A percentile compares a stretch with the other conserved stretches of the same genome.
Evolutionary conservation across 2,113 vertebrate genomes (phyloP).

Genomic region (Austrofundulus limnaeus): DNA sequence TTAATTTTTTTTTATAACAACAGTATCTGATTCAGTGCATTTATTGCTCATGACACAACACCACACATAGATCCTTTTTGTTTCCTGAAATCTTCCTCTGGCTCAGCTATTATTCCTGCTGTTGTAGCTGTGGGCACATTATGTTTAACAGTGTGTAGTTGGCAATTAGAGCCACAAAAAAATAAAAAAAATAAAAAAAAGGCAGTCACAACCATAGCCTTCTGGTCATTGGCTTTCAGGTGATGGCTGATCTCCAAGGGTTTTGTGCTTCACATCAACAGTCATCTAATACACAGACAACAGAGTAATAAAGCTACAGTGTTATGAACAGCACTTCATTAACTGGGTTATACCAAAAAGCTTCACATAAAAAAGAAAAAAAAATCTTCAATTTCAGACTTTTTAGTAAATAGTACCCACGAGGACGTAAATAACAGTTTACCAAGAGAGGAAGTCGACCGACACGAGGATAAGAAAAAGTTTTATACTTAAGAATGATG

Average conservation of each 20-base stretch:
- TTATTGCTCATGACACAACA: conserved; percentile 67
- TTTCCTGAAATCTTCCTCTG: conserved; percentile 51
- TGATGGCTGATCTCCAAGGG: conserved; percentile 73
- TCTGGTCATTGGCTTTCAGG: conserved; percentile 64
- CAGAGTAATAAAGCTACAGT: conserved; percentile 72
- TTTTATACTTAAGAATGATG: conserved; percentile 70
- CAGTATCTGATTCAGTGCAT: conserved; percentile 45
- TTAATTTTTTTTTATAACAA: conserved; percentile 10
- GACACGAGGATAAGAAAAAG: conserved; percentile 59
- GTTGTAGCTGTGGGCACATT: conserved; percentile 40
- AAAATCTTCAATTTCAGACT: conserved; percentile 2
- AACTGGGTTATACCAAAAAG: conserved; percentile 44
- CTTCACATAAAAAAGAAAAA: conserved; percentile 35
- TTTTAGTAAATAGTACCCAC: conserved; percentile 40
- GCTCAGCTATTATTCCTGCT: conserved; percentile 37
- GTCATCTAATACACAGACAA: conserved; percentile 72
- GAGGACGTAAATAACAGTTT: conserved; percentile 35
- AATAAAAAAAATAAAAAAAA: conserved; percentile 5
- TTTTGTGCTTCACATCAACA: conserved; percentile 77
- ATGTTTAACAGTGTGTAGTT: conserved; percentile 31
- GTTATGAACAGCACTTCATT: conserved; percentile 52
- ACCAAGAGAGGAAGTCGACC: conserved; percentile 42
- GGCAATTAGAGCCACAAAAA: conserved; percentile 46
- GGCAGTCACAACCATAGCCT: conserved; percentile 55
- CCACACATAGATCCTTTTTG: conserved; percentile 25